These are phyloP conservation scores for Galago senegalensis DNA, from an alignment of 2,797 vertebrate species.

Conservation along the genomic window DNA sequence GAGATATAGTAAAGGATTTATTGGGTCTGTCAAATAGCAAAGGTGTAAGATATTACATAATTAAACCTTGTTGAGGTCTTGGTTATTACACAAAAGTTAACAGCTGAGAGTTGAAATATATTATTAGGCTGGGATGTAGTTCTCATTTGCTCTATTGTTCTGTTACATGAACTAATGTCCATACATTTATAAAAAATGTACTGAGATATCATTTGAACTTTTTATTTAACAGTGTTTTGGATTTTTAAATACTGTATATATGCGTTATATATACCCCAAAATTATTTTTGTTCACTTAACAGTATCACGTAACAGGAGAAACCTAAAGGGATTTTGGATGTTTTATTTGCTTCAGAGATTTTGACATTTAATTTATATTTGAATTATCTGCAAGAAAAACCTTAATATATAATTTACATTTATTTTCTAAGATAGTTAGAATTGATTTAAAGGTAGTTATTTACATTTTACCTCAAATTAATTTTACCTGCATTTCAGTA, in stretches of 20 bases:
- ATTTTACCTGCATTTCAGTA: slow-evolving; percentile 24
- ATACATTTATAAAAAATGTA: slow-evolving; percentile 37
- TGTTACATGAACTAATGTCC: slow-evolving; percentile 43
- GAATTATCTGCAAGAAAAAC: slow-evolving; percentile 62
- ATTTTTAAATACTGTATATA: not conserved
- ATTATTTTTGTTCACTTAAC: not conserved
- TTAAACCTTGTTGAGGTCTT: slow-evolving; percentile 65
- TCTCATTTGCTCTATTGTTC: slow-evolving; percentile 31
- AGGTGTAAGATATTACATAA: slow-evolving; percentile 25
- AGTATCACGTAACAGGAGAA: slow-evolving; percentile 5
- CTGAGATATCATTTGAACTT: slow-evolving; percentile 34
- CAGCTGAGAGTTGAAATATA: not conserved
- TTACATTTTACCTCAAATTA: not conserved
- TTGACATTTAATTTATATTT: slow-evolving; percentile 67
- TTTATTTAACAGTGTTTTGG: slow-evolving; percentile 43
- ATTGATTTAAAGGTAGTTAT: slow-evolving; percentile 10
- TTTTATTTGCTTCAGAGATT: slow-evolving; percentile 62
- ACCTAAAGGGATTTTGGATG: not conserved
- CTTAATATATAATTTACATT: slow-evolving; percentile 53
- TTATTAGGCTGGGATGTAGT: not conserved
- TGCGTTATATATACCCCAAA: not conserved
- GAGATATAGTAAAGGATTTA: slow-evolving; percentile 56
- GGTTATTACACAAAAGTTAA: not conserved
- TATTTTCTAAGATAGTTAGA: slow-evolving; percentile 27
- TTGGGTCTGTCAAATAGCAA: slow-evolving; percentile 6